Evolutionary conservation across 2,888 invertebrate genomes (phyloP), one percentile per base, ranked within the genome.

Genomic region (Therioaphis trifolii): DNA sequence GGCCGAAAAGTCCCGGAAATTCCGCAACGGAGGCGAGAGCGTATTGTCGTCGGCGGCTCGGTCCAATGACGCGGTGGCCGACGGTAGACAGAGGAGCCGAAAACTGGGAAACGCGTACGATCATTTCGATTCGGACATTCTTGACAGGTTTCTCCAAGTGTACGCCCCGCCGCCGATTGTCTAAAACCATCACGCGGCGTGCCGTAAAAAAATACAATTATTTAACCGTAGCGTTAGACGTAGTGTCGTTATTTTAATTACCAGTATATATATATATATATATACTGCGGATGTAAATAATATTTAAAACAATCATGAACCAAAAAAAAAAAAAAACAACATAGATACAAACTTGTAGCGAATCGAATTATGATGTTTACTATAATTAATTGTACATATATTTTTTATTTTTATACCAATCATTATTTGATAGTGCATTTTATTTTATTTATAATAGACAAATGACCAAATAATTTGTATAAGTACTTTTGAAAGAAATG

Each of bases 131-230:
- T 49, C 58, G 15, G 61, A 43, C 35, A 82, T 82, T 49, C 7
- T 72, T 14, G 72, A 82, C 24, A 72, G 63, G 12, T 71, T 82
- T 63, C 35, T 82, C 12, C 55, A 71, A 69, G 79, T 80, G 9
- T 80, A 80, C 4, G 15, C 55, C n/a, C 43, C 58, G 9, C 27
- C 15, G 14, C 2, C 4, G n/a, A n/a, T n/a, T n/a, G 46, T 61
- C 24, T 78, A 18, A 68, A 61, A 61, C 43, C 21, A n/a, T n/a
- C n/a, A n/a, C n/a, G n/a, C n/a, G n/a, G n/a, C n/a, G n/a, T n/a
- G 11, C 18, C n/a, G 5, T 29, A 1, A 29, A 14, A 29, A 14
- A 15, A 29, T 29, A 29, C 7, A 35, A 18, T n/a, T 29, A 52
- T 29, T 46, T 7, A 52, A 52, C n/a, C n/a, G n/a, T n/a, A n/a